Conservation (phyloP, 92 coral and sea anemone genomes). For the Zoanthus solanderi region DNA sequence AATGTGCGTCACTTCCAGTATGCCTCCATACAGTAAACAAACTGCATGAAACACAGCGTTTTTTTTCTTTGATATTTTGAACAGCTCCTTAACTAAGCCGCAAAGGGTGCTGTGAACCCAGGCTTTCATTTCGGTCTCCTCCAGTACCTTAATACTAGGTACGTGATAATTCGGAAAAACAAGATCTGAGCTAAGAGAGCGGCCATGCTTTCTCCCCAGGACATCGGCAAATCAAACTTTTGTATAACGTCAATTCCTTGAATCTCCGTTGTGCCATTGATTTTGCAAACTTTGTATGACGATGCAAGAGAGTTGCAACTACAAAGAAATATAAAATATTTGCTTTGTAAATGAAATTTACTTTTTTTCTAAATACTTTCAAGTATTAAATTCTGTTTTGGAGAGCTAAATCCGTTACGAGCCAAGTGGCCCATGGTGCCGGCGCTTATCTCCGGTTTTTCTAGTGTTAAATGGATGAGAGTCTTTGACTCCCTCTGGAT, state of each 20-base stretch:
- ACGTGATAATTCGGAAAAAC: constrained; percentile 71
- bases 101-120: too few species aligned
- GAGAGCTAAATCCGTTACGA: too few species aligned
- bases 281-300: constrained; percentile 68
- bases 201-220: constrained; percentile 77
- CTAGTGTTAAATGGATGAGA: too few species aligned
- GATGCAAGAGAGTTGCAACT: constrained; percentile 64
- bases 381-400: neutral
- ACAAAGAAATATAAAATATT: neutral
- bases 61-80: too few species aligned
- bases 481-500: too few species aligned
- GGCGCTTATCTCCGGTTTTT: too few species aligned
- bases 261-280: constrained; percentile 72
- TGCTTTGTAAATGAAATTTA: too few species aligned
- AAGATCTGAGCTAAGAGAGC: constrained; percentile 58
- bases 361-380: neutral
- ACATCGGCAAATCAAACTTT: constrained; percentile 63
- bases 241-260: constrained; percentile 73
- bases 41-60: too few species aligned
- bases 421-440: too few species aligned
- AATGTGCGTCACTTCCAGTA: too few species aligned
- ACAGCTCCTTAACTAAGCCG: too few species aligned
- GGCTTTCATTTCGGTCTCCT: constrained; percentile 72
- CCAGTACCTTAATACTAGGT: constrained; percentile 77
- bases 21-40: too few species aligned